Evolutionary conservation across 2,797 vertebrate genomes (phyloP).

Genomic region (Xenopus petersii): DNA sequence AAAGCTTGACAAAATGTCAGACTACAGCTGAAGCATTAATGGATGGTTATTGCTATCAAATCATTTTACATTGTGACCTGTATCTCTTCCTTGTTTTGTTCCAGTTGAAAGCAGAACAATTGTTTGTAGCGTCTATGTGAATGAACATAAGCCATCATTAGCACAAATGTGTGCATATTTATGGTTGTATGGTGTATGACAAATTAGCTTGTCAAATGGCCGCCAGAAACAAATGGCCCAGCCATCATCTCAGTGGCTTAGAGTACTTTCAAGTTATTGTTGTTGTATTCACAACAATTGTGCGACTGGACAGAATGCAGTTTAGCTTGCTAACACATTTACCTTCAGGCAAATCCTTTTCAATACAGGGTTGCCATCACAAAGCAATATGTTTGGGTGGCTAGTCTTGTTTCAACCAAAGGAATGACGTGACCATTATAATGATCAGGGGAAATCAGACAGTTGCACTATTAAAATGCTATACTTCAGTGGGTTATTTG

Average conservation of each 20-base stretch:
- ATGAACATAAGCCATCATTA: slow-evolving; percentile 45
- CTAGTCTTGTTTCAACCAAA: neutral
- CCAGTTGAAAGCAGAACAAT: slow-evolving; percentile 28
- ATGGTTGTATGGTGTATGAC: slow-evolving; percentile 36
- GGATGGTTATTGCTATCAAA: neutral
- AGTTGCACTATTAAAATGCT: too few species aligned
- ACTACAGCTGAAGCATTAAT: neutral
- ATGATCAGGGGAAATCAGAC: too few species aligned
- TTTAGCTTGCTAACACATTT: slow-evolving; percentile 41
- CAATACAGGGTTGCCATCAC: slow-evolving; percentile 20
- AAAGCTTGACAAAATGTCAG: neutral
- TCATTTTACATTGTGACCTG: neutral
- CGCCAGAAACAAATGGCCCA: slow-evolving; percentile 33
- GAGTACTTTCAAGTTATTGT: slow-evolving; percentile 36
- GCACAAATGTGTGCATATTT: slow-evolving; percentile 33
- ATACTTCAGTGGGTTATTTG: too few species aligned
- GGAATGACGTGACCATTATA: too few species aligned
- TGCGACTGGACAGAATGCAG: slow-evolving; percentile 27
- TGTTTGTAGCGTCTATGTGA: slow-evolving; percentile 20
- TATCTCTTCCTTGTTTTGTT: slow-evolving; percentile 11
- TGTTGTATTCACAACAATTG: slow-evolving; percentile 32
- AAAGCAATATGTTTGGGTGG: slow-evolving; percentile 29
- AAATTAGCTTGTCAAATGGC: slow-evolving; percentile 43
- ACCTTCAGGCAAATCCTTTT: slow-evolving; percentile 38
- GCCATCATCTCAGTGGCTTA: slow-evolving; percentile 29